Percentiles rank a stretch among this genome's conserved stretches.
Evolutionary conservation across 2,888 invertebrate genomes (phyloP).

Genomic region (Arge pagana): DNA sequence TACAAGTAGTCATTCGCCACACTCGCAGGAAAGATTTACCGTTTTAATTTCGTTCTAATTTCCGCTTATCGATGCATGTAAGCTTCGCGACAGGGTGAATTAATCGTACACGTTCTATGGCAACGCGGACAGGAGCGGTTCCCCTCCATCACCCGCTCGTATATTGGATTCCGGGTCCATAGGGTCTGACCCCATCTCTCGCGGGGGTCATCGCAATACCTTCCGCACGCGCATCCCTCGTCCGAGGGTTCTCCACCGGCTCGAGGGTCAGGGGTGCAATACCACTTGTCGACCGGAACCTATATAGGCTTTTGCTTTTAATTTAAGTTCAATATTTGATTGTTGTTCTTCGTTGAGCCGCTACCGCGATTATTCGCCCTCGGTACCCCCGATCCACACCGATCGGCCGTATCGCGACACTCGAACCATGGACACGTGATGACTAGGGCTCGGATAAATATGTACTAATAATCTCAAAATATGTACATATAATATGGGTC

Average conservation of each 20-base stretch:
- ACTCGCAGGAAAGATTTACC: constrained; percentile 33
- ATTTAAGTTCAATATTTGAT: constrained; percentile 36
- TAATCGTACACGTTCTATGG: constrained; percentile 32
- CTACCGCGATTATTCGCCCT: too few relatives aligned
- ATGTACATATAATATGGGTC: too few relatives aligned
- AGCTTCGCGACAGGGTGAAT: constrained; percentile 24
- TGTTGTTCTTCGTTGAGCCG: constrained; percentile 21
- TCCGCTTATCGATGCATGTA: constrained; percentile 26
- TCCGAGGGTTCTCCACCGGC: constrained; percentile 6
- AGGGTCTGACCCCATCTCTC: constrained; percentile 46
- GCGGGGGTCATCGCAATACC: constrained; percentile 51
- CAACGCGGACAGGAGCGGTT: constrained; percentile 27
- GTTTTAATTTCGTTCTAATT: constrained; percentile 45
- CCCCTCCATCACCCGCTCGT: constrained; percentile 41
- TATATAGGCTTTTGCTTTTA: constrained; percentile 21
- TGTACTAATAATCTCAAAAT: too few relatives aligned
- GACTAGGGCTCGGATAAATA: too few relatives aligned
- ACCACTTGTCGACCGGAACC: constrained; percentile 8
- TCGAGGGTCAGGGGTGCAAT: constrained; percentile 1
- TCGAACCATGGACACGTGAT: too few relatives aligned
- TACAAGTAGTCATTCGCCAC: too few relatives aligned
- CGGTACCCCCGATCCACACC: too few relatives aligned
- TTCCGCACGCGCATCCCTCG: constrained; percentile 34
- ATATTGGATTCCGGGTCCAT: constrained; percentile 48
- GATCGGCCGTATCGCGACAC: too few relatives aligned